Evolutionary conservation across 2,113 vertebrate species (phyloP).

Genomic region (Delphinus delphis): DNA sequence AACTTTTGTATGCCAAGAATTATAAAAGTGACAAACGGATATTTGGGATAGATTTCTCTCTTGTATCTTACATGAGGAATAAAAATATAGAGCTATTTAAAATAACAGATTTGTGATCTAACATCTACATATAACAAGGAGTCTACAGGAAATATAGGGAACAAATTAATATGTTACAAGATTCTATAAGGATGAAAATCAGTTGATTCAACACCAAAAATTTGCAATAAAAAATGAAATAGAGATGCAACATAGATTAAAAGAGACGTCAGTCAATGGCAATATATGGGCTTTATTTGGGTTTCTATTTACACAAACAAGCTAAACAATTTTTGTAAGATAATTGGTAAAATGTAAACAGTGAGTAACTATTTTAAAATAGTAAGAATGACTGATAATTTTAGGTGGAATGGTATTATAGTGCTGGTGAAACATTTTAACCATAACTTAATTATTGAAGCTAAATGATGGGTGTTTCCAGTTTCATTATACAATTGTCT

Average conservation of each 20-base stretch:
- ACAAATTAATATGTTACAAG: background rate
- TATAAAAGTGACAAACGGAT: background rate
- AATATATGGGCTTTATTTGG: background rate
- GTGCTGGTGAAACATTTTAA: background rate
- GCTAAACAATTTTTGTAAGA: background rate
- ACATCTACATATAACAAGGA: background rate
- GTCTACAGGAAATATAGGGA: background rate
- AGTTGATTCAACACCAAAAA: background rate
- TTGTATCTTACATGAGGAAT: background rate
- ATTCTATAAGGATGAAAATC: background rate
- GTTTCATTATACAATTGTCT: background rate
- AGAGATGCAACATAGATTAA: background rate
- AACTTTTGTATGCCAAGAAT: background rate
- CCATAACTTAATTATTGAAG: slow-evolving; percentile 9
- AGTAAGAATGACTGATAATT: background rate
- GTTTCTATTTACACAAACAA: background rate
- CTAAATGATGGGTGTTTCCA: background rate
- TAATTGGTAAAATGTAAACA: background rate
- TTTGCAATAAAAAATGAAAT: background rate
- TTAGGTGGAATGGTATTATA: background rate
- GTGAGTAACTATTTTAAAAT: background rate
- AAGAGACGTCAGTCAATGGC: background rate
- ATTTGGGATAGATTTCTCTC: background rate
- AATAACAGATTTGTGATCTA: background rate
- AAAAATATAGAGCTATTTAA: background rate